These are phyloP conservation scores for Drosophila merina DNA, from an alignment of 2,888 invertebrate genomes.

Conservation along the genomic window DNA sequence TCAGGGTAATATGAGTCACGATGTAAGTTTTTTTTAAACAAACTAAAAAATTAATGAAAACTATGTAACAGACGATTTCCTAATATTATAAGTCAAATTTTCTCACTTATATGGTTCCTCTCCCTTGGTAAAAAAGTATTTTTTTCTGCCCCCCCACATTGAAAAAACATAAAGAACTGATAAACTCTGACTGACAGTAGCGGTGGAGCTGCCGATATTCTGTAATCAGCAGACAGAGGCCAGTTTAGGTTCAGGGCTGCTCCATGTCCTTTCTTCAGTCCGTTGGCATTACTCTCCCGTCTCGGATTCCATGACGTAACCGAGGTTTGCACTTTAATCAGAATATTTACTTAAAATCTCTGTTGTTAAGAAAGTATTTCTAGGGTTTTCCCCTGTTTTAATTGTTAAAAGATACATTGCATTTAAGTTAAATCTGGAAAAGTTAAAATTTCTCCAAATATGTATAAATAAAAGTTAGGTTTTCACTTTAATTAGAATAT, in stretches of 20 bases:
- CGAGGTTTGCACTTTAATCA: not conserved
- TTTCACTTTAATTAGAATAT: too few relatives aligned
- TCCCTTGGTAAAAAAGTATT: conserved; percentile 13
- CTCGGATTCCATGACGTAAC: not conserved
- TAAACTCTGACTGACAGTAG: conserved; percentile 50
- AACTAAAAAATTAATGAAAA: conserved; percentile 14
- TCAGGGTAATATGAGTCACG: conserved; percentile 12
- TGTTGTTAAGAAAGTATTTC: not conserved
- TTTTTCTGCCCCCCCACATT: conserved; percentile 55
- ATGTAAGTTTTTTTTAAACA: conserved; percentile 1
- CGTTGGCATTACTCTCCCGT: not conserved
- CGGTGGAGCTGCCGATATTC: conserved; percentile 9
- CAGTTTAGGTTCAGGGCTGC: conserved; percentile 23
- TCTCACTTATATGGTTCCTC: too few relatives aligned
- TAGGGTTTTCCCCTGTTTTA: too few relatives aligned
- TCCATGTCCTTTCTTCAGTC: not conserved
- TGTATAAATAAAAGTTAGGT: too few relatives aligned
- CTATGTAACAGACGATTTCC: conserved; percentile 12
- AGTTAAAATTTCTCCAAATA: too few relatives aligned
- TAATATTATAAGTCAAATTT: conserved; percentile 32
- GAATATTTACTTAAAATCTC: not conserved
- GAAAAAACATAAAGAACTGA: conserved; percentile 33
- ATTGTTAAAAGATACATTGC: too few relatives aligned
- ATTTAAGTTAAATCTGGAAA: too few relatives aligned
- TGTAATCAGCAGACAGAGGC: conserved; percentile 53